These are phyloP conservation scores for Parauchenoglanis punctatus DNA, from an alignment of 2,797 vertebrate genomes.

Conservation along the genomic window DNA sequence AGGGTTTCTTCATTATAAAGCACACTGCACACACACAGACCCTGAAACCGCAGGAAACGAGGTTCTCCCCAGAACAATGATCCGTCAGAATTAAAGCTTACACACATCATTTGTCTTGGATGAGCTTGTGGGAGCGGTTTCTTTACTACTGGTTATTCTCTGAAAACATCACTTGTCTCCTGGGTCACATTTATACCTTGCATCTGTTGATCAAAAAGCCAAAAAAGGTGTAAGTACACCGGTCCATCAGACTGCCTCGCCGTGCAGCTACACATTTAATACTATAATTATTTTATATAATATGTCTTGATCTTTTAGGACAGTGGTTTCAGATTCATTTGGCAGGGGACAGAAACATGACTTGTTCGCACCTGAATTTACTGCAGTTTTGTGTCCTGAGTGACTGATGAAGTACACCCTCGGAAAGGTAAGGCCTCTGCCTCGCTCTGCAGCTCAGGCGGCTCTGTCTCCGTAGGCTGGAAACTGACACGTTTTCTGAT, in stretches of 20 bases:
- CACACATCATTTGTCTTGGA: background rate
- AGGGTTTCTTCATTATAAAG: background rate
- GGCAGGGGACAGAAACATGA: background rate
- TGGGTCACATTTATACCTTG: background rate
- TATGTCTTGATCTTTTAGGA: background rate
- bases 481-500: background rate
- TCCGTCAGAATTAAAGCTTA: background rate
- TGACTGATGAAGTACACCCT: background rate
- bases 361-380: no score
- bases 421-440: background rate
- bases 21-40: background rate
- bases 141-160: background rate
- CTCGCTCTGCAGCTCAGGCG: background rate
- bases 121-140: background rate
- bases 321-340: background rate
- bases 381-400: background rate
- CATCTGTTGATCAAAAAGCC: background rate
- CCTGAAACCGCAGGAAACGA: background rate
- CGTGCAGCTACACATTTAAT: no score
- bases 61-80: no score
- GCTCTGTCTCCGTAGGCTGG: background rate
- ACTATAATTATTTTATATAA: background rate
- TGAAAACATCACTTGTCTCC: background rate
- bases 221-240: background rate
- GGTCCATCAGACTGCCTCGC: no score